phyloP scores from a whole-genome alignment of 2,888 invertebrate genomes.

The Caenorhabditis sp. region DNA sequence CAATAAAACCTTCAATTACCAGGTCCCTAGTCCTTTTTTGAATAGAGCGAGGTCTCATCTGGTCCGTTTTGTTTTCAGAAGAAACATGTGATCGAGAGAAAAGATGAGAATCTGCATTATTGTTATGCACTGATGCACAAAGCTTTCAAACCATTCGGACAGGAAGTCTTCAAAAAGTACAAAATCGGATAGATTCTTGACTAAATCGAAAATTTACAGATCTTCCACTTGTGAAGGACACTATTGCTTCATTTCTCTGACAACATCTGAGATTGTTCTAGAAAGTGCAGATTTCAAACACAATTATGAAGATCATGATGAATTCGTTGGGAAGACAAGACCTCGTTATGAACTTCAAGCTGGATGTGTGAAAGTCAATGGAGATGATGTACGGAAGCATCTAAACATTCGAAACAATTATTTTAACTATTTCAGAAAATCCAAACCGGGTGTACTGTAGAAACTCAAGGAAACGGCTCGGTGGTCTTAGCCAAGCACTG shows the following conservation, averaged over 20 bases:
- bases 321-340: conserved; percentile 75
- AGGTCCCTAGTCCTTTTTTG: conserved; percentile 60
- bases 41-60: conserved; percentile 2
- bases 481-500: conserved; percentile 79
- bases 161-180: conserved; percentile 81
- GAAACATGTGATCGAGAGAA: conserved; percentile 78
- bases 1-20: conserved; percentile 76
- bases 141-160: conserved; percentile 78
- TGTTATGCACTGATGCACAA: conserved; percentile 80
- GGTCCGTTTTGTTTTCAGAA: conserved; percentile 63
- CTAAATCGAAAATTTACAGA: conserved; percentile 67
- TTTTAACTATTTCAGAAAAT: conserved; percentile 77
- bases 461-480: conserved; percentile 76
- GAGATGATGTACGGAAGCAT: conserved; percentile 73
- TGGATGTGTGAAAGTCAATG: conserved; percentile 82
- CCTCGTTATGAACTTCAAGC: conserved; percentile 80
- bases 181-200: background rate
- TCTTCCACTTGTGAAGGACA: conserved; percentile 83
- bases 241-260: conserved; percentile 81
- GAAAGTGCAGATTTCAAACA: conserved; percentile 79
- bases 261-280: conserved; percentile 80
- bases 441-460: conserved; percentile 79
- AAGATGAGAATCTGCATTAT: conserved; percentile 77
- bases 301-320: conserved; percentile 75
- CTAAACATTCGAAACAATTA: background rate